These are phyloP conservation scores for Dasypus novemcinctus DNA, from an alignment of 2,113 vertebrate genomes.

Conservation along the genomic window DNA sequence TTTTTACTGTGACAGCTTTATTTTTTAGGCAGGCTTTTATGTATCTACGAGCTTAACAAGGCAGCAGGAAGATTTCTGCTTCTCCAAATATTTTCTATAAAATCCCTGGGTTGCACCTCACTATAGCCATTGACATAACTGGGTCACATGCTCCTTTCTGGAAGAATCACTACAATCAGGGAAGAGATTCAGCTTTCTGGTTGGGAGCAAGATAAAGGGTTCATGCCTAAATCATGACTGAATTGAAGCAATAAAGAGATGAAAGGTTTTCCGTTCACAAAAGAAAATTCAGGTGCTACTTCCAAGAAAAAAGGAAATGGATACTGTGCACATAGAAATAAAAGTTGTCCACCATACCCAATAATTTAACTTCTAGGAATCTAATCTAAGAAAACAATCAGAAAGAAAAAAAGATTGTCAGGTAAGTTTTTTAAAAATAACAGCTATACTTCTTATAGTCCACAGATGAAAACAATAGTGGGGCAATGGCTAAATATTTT, in stretches of 20 bases:
- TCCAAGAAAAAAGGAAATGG: neutral
- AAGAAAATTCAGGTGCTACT: neutral
- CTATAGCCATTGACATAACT: neutral
- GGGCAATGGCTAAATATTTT: neutral
- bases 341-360: neutral
- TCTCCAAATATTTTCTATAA: neutral
- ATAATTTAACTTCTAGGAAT: neutral
- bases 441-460: neutral
- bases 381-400: neutral
- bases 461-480: neutral
- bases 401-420: neutral
- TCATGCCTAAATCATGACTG: neutral
- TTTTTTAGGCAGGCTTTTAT: neutral
- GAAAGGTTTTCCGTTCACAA: neutral
- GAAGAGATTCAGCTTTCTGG: neutral
- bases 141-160: neutral
- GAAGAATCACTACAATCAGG: neutral
- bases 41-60: neutral
- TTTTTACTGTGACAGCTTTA: neutral
- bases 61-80: neutral
- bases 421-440: neutral
- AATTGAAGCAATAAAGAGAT: neutral
- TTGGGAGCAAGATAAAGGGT: neutral
- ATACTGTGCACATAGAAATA: neutral
- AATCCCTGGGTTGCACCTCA: neutral